phyloP scores from a whole-genome alignment of 2,888 invertebrate genomes.

The Autographa gamma region DNA sequence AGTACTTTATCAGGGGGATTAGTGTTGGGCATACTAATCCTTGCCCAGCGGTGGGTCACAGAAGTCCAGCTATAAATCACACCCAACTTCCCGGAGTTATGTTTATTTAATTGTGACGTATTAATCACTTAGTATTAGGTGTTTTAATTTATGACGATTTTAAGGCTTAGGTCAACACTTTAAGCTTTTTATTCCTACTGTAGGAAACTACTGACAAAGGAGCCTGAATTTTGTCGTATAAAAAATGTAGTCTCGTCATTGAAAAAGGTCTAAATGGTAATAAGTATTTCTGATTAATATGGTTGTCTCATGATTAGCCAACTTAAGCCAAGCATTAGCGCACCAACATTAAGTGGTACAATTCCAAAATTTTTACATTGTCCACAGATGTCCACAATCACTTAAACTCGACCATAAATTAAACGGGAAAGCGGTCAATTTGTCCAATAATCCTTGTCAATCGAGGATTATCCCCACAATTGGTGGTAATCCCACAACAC shows the following conservation, averaged over 20 bases:
- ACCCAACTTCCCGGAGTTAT: constrained; percentile 67
- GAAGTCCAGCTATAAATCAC: constrained; percentile 72
- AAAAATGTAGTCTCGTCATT: too few relatives aligned
- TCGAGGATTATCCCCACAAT: constrained; percentile 76
- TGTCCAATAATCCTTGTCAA: constrained; percentile 75
- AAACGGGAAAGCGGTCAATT: constrained; percentile 62
- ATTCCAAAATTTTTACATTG: constrained; percentile 20
- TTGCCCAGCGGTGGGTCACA: constrained; percentile 15
- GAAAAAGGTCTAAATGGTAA: too few relatives aligned
- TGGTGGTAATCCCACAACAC: constrained; percentile 73
- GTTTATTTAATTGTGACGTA: constrained; percentile 74
- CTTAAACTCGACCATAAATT: constrained; percentile 66
- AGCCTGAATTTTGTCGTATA: too few relatives aligned
- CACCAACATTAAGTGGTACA: background rate
- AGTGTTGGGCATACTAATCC: constrained; percentile 49
- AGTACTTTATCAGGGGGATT: constrained; percentile 55
- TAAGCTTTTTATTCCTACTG: too few relatives aligned
- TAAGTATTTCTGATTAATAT: too few relatives aligned
- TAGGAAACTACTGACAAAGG: too few relatives aligned
- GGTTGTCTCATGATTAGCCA: background rate
- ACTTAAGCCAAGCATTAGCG: background rate
- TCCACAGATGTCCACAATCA: constrained; percentile 43
- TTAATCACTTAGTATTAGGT: constrained; percentile 61
- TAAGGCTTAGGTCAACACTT: constrained; percentile 22
- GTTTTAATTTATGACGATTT: constrained; percentile 41